Base-by-base conservation (phyloP, 1,140 invertebrate species). In the Leptopilina clavipes region DNA sequence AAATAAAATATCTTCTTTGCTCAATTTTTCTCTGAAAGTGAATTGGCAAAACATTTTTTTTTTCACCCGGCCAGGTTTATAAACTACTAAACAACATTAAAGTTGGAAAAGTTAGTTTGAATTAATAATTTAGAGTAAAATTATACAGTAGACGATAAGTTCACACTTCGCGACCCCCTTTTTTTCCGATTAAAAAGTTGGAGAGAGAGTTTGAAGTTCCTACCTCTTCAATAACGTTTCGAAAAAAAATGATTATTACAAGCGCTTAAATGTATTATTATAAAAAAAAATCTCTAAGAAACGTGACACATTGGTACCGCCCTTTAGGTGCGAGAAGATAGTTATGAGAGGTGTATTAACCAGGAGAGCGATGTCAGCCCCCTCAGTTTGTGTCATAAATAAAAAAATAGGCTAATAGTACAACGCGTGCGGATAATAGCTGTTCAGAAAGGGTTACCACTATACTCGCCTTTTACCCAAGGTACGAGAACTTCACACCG, bases 371-470 rank as follows among this genome's bases (percentile, higher is more conserved):
- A 25, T n/a, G n/a, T n/a, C n/a, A n/a, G 6, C 25, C 59, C 65
- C 72, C 70, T 80, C 25, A 31, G 25, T 31, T 31, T 77, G 71
- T 70, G 76, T 78, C 77, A 80, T 82, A 82, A 85, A 85, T 81
- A 84, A 85, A 84, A n/a, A 86, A 85, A 86, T 85, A 80, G 82
- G 75, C 77, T 82, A 82, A 81, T 75, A 83, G 75, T 72, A 77
- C 31, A 76, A 70, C 79, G 82, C 86, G 82, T 82, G 84, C 81
- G 77, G 83, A 78, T 84, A 85, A 85, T 85, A 83, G 79, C 76
- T 79, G 72, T 52, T 43, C 79, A 70, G 52, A 80, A 82, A 82
- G 82, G 81, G 81, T 82, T 81, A 77, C 48, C 48, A 48, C 45
- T 48, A 48, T 75, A 84, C 78, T 65, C 80, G 73, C 79, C 79